Conservation (phyloP, 2,797 vertebrate genomes). For the Acanthopagrus latus region DNA sequence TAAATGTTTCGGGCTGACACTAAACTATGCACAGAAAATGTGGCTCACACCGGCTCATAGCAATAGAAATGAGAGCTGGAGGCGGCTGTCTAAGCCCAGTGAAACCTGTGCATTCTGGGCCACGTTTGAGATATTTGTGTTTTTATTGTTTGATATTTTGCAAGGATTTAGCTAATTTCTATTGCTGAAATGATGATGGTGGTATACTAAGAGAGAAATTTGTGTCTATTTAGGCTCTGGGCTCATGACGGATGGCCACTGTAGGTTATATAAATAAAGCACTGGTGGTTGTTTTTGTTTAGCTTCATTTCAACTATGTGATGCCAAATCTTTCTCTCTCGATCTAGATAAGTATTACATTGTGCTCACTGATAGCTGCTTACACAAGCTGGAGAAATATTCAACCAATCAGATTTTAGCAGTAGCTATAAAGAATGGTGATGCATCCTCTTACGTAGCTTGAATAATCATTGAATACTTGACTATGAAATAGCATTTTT, state of each 20-base stretch:
- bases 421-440: no score
- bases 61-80: constrained; percentile 13
- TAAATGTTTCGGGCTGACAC: constrained; percentile 70
- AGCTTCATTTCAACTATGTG: background rate
- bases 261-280: background rate
- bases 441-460: background rate
- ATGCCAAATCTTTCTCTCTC: background rate
- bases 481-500: no score
- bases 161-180: background rate
- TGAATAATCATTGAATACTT: no score
- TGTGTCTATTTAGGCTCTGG: background rate
- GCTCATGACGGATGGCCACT: background rate
- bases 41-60: constrained; percentile 18
- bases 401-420: background rate
- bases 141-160: background rate
- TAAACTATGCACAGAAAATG: constrained; percentile 50
- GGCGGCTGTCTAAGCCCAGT: constrained; percentile 1
- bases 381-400: background rate
- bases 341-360: background rate
- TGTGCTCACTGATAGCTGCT: background rate
- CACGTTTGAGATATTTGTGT: background rate
- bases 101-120: background rate
- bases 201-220: background rate
- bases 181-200: background rate
- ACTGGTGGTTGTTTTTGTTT: background rate